A percentile compares a stretch with the other conserved stretches of the same genome.
Conservation (phyloP, 92 coral and sea anemone genomes). For the Micromussa lordhowensis region DNA sequence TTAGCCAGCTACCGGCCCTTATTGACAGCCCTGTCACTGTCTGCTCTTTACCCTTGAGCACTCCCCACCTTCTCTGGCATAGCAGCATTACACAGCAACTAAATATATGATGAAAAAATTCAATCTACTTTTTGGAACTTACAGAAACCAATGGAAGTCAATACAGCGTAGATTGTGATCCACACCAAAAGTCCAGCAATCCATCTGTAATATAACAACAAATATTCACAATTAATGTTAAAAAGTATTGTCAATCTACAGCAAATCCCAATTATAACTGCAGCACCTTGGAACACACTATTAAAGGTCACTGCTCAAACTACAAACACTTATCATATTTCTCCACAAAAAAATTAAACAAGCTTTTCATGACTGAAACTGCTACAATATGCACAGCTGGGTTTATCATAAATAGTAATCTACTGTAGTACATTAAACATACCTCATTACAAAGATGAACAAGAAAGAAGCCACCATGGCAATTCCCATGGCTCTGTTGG, state of each 20-base stretch:
- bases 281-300: too few species aligned
- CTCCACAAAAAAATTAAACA: too few species aligned
- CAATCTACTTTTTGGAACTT: slow-evolving; percentile 28
- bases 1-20: too few species aligned
- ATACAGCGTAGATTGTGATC: slow-evolving; percentile 91
- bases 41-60: not conserved
- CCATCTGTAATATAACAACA: slow-evolving; percentile 67
- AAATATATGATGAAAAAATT: not conserved
- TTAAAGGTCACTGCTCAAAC: too few species aligned
- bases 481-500: slow-evolving; percentile 89
- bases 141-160: slow-evolving; percentile 90
- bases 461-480: slow-evolving; percentile 94
- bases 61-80: not conserved
- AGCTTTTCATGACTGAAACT: not conserved
- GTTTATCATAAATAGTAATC: too few species aligned
- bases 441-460: slow-evolving; percentile 95
- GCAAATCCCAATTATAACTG: too few species aligned
- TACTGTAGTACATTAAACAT: not conserved
- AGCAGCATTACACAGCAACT: not conserved
- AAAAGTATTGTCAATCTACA: not conserved
- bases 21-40: not conserved
- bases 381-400: not conserved
- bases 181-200: slow-evolving; percentile 93
- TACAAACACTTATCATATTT: too few species aligned
- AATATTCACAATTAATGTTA: not conserved